Conservation (phyloP, 2,797 vertebrate genomes). For the Echiichthys vipera region DNA sequence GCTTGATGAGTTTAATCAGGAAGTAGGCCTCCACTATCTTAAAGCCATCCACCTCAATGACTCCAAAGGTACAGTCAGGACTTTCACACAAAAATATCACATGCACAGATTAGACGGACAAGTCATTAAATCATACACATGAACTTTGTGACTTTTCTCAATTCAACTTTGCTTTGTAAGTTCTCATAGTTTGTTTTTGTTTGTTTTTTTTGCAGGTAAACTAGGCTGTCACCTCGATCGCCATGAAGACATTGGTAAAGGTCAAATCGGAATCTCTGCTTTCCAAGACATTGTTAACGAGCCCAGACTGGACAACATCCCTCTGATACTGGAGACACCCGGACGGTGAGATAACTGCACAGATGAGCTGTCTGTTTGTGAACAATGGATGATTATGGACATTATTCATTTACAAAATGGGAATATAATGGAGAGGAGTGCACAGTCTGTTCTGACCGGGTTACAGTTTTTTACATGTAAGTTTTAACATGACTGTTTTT, state of each 20-base stretch:
- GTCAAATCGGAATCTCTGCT: constrained; percentile 84
- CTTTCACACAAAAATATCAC: not conserved
- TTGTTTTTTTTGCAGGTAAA: constrained; percentile 69
- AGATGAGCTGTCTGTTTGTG: not conserved
- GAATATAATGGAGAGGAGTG: not conserved
- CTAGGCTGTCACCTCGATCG: constrained; percentile 86
- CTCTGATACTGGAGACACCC: constrained; percentile 87
- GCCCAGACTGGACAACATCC: constrained; percentile 83
- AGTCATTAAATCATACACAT: not conserved
- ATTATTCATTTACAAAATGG: not conserved
- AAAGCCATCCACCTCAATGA: constrained; percentile 87
- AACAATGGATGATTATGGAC: not conserved
- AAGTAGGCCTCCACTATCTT: constrained; percentile 84
- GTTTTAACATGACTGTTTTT: constrained; percentile 7
- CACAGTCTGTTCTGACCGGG: not conserved
- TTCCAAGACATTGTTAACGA: constrained; percentile 87
- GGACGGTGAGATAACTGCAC: constrained; percentile 74
- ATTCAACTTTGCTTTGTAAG: not conserved
- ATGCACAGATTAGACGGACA: not conserved
- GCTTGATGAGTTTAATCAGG: constrained; percentile 83
- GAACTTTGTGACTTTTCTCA: not conserved
- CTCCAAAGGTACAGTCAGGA: constrained; percentile 82
- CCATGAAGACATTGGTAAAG: constrained; percentile 86
- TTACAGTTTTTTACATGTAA: not conserved
- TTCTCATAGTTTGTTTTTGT: not conserved